These are phyloP conservation scores for Orchesellides sinensis DNA, from an alignment of 2,888 invertebrate species.

Conservation along the genomic window DNA sequence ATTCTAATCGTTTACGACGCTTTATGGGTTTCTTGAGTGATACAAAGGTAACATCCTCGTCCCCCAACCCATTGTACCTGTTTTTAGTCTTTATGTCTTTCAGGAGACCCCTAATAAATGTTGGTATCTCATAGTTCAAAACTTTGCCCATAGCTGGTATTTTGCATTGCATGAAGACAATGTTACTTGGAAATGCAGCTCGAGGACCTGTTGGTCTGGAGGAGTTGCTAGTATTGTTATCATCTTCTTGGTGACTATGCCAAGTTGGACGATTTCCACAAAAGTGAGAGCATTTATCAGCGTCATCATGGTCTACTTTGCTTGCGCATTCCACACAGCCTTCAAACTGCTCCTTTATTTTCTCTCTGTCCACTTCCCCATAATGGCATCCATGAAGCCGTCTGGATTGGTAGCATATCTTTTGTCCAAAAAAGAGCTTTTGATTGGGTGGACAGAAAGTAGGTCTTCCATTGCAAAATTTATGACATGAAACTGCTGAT, in stretches of 20 bases:
- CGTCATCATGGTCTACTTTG: background rate
- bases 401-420: conserved; percentile 25
- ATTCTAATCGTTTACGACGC: no score
- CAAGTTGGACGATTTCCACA: conserved; percentile 34
- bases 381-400: conserved; percentile 20
- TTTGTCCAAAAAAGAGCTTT: conserved; percentile 25
- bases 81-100: background rate
- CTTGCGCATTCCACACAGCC: conserved; percentile 15
- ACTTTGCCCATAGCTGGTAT: conserved; percentile 9
- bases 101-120: background rate
- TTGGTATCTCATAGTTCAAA: conserved; percentile 27
- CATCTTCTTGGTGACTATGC: conserved; percentile 1
- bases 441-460: conserved; percentile 30
- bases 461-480: conserved; percentile 8
- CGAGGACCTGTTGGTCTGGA: background rate
- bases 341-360: background rate
- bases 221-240: background rate
- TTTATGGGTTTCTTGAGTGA: no score
- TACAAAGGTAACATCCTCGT: no score
- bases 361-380: background rate
- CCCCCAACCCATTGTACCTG: no score
- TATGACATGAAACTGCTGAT: background rate
- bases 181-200: background rate
- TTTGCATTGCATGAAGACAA: background rate
- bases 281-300: conserved; percentile 20